phyloP scores from a whole-genome alignment of 2,888 invertebrate species.

The Agrochola circellaris region DNA sequence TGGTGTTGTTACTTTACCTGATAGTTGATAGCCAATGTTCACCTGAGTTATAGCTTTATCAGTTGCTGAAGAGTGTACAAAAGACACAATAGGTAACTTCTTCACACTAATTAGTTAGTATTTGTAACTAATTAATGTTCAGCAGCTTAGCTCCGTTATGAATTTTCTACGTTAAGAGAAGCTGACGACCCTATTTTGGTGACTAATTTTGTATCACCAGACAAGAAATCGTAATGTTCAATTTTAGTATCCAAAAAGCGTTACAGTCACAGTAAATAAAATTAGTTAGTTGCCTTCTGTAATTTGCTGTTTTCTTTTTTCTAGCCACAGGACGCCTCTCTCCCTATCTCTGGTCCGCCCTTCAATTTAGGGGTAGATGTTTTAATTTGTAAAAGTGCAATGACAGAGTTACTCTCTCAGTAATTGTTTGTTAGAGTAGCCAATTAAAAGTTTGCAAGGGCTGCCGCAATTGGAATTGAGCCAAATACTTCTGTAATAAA shows the following conservation, averaged over 20 bases:
- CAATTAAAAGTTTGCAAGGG: conserved; percentile 82
- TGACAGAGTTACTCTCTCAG: conserved; percentile 67
- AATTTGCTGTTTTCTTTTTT: conserved; percentile 12
- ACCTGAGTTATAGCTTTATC: not conserved
- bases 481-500: conserved; percentile 75
- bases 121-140: conserved; percentile 23
- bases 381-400: conserved; percentile 60
- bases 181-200: not conserved
- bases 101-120: not conserved
- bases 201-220: not conserved
- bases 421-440: conserved; percentile 72
- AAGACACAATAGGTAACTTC: not conserved
- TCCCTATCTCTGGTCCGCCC: not conserved
- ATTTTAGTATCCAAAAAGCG: conserved; percentile 28
- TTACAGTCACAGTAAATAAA: conserved; percentile 26
- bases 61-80: not conserved
- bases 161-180: not conserved
- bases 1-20: too few species aligned
- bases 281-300: conserved; percentile 5
- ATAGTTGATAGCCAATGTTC: not conserved
- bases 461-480: conserved; percentile 75
- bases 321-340: not conserved
- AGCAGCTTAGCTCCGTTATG: conserved; percentile 8
- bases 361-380: conserved; percentile 29
- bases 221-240: conserved; percentile 1